phyloP scores from a whole-genome alignment of 2,797 vertebrate species.

The Prunella strophiata region DNA sequence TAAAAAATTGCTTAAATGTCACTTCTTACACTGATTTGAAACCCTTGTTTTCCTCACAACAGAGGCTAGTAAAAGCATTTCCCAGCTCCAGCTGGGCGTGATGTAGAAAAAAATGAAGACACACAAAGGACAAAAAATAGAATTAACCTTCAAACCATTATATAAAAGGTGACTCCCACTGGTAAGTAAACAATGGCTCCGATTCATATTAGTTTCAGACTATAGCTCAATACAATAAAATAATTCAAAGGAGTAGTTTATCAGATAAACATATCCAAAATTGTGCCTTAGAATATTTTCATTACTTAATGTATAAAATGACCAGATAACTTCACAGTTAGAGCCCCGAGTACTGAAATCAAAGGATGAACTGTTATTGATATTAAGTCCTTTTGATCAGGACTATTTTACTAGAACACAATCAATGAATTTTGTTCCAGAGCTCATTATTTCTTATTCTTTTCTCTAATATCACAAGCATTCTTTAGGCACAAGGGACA shows the following conservation, averaged over 20 bases:
- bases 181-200: not conserved
- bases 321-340: not conserved
- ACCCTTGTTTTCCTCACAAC: not conserved
- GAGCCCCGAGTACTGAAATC: not conserved
- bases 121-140: not conserved
- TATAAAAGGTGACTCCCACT: not conserved
- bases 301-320: not conserved
- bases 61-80: not conserved
- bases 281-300: not conserved
- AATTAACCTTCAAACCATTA: not conserved
- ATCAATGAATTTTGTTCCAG: conserved; percentile 14
- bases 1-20: not conserved
- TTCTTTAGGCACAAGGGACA: not conserved
- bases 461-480: conserved; percentile 10
- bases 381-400: conserved; percentile 50
- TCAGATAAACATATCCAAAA: not conserved
- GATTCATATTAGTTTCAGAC: not conserved
- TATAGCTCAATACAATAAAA: not conserved
- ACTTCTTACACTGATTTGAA: not conserved
- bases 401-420: conserved; percentile 29
- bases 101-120: not conserved
- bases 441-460: conserved; percentile 55
- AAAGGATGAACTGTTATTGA: not conserved
- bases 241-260: not conserved
- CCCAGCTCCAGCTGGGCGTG: not conserved